phyloP scores from a whole-genome alignment of 2,113 vertebrate species.

The Thamnaconus septentrionalis region DNA sequence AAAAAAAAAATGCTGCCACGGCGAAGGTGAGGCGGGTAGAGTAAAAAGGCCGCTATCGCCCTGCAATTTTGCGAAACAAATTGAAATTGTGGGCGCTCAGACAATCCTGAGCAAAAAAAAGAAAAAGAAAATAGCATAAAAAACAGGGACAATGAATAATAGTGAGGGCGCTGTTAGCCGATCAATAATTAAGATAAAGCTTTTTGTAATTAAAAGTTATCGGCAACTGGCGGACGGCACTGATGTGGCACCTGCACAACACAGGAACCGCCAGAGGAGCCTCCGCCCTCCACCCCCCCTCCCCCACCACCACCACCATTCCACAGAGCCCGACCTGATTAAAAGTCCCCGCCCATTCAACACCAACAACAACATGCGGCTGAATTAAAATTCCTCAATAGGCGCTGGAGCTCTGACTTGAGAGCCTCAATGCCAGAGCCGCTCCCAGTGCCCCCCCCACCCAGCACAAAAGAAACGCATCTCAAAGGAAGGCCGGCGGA shows the following conservation, averaged over 20 bases:
- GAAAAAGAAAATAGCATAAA: constrained; percentile 33
- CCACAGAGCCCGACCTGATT: constrained; percentile 43
- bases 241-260: constrained; percentile 40
- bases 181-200: constrained; percentile 54
- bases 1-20: too few relatives aligned
- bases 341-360: constrained; percentile 49
- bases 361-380: constrained; percentile 27
- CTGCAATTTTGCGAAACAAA: constrained; percentile 41
- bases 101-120: constrained; percentile 27
- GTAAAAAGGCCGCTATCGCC: too few relatives aligned
- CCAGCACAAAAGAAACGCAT: constrained; percentile 63
- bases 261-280: constrained; percentile 8
- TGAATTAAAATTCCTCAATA: constrained; percentile 66
- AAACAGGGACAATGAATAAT: neutral
- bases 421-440: constrained; percentile 50
- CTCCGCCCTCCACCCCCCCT: constrained; percentile 2
- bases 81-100: constrained; percentile 15
- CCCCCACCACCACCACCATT: constrained; percentile 8
- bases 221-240: constrained; percentile 16
- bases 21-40: too few relatives aligned
- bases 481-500: constrained; percentile 50
- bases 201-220: constrained; percentile 49
- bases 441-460: constrained; percentile 30
- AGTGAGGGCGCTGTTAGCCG: neutral
- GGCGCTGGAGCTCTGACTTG: constrained; percentile 58